Evolutionary conservation across 1,140 invertebrate species (phyloP).

Genomic region (Camponotus floridanus): DNA sequence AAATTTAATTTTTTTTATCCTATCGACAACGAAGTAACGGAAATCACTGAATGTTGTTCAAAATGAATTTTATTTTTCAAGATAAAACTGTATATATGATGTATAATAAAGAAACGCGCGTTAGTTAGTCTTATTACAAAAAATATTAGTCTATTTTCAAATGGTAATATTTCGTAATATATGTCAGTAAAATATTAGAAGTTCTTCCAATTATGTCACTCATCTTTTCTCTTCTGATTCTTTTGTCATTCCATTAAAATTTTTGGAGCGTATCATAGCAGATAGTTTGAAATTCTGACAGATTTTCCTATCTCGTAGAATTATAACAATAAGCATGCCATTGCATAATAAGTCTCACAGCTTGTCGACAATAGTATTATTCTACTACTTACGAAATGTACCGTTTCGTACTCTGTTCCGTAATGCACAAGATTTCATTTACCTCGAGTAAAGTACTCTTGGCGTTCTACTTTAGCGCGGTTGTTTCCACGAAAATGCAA

Average conservation of each 20-base stretch:
- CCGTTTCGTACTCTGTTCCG: constrained; percentile 17
- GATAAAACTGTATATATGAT: background rate
- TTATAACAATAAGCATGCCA: constrained; percentile 56
- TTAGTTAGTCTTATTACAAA: background rate
- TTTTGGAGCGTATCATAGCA: constrained; percentile 21
- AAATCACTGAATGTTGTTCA: background rate
- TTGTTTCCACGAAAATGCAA: background rate
- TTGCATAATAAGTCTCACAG: constrained; percentile 51
- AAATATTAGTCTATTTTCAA: background rate
- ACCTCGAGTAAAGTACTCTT: constrained; percentile 27
- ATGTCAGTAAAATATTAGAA: constrained; percentile 33
- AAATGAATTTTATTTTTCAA: constrained; percentile 5
- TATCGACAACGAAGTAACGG: constrained; percentile 9
- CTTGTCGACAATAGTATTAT: constrained; percentile 49
- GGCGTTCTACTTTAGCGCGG: constrained; percentile 24
- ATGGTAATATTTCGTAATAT: constrained; percentile 23
- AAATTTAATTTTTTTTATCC: background rate
- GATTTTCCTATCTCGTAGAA: constrained; percentile 52
- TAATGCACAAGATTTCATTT: constrained; percentile 26
- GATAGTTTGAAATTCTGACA: constrained; percentile 47
- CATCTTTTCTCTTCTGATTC: constrained; percentile 27
- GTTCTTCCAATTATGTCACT: constrained; percentile 33
- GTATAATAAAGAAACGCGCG: background rate
- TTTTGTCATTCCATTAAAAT: constrained; percentile 53
- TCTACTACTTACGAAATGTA: constrained; percentile 50